Evolutionary conservation across 2,888 invertebrate species (phyloP), one percentile per base, ranked within the genome.

Genomic region (Pteria penguin): DNA sequence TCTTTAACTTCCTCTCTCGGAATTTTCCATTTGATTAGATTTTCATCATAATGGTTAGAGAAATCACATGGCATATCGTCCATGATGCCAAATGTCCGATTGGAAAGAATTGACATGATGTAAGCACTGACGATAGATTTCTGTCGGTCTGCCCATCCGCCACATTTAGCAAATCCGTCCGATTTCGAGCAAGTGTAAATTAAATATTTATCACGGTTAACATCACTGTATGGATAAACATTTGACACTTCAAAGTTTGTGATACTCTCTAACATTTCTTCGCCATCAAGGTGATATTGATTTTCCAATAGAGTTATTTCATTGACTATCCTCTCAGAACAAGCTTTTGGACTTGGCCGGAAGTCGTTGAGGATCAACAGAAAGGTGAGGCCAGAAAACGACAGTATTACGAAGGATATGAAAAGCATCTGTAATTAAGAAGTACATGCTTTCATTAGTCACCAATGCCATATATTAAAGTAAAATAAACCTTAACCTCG

Each of bases 121-220:
- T 63, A 63, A 24, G 63, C n/a, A 24, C 22, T 22, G 14, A 63
- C 63, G 32, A 63, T 63, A 22, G 63, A 24, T 22, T 63, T 63
- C 63, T 33, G 32, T 63, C 62, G 27, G 22, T 62, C 62, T 22
- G 31, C 32, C 62, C 62, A 62, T 2, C 62, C 62, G 8, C 62
- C 62, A 22, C 62, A 62, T 18, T 33, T 32, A n/a, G 22, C 22
- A 14, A 26, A 5, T 18, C 36, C 33, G 22, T 26, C 26, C n/a
- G 45, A 18, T 24, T 33, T 33, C 4, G 63, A 33, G 22, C 63
- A 63, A 4, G 63, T 63, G 24, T 63, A 63, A 2, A 63, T 29
- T 4, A 63, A 18, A 63, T 63, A 62, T 32, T 32, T 62, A 33
- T 62, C 32, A 14, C 31, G 62, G 18, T 45, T 45, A 18, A 45